Evolutionary conservation across 2,888 invertebrate genomes (phyloP), one percentile per base, ranked within the genome.

Genomic region (Cosmopolites sordidus): DNA sequence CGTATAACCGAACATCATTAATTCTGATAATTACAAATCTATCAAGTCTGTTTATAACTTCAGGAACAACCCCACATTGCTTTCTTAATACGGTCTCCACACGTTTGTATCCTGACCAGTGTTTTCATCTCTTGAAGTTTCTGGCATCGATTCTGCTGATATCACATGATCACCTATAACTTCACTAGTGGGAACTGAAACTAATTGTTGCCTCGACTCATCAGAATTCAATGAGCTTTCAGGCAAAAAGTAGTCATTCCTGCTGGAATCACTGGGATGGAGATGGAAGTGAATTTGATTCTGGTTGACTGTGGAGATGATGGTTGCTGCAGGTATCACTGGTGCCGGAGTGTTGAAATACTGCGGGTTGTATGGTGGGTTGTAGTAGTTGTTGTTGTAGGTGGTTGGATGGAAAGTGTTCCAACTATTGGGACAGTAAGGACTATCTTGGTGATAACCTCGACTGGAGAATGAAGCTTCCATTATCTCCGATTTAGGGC

Each of bases 381-480:
- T 54, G 48, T 57, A 57, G 41, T 55, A 55, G 17, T 58, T 54
- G 43, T 58, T 55, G 16, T 58, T 55, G 47, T 40, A 48, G 12
- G 46, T 12, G 3, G 47, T 16, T 4, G 51, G 12, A 17, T 54
- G 43, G 22, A 38, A 48, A 1, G 48, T 42, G 22, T 22, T 22
- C 49, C 54, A 54, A 27, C 41, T 58, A 33, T 58, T 58, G 12
- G 58, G 55, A 33, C 55, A 55, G 38, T 58, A 58, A 2, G 58
- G 48, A 3, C 42, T 27, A 12, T 58, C 58, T 29, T 54, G 58
- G 17, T 50, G 43, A 43, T 54, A 54, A 6, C 38, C 33, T 15
- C 54, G 43, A 18, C 51, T 39, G 22, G 54, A 46, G 9, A 48
- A 40, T 1, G 51, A 42, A 6, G 54, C 30, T 14, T 57, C 57